Evolutionary conservation across 1,140 invertebrate species (phyloP).

Genomic region (Nasonia longicornis): DNA sequence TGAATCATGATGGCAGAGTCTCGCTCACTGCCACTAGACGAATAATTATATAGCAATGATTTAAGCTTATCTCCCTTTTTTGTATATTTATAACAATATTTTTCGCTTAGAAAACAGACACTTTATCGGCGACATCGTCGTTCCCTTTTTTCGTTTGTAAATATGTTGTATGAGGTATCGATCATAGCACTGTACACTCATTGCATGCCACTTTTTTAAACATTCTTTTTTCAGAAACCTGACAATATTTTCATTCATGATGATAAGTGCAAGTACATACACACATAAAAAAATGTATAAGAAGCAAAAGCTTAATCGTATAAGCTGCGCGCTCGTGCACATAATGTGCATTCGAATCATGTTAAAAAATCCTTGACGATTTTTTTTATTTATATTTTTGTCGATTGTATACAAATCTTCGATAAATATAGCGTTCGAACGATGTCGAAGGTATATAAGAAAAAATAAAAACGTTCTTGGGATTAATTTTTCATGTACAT

Average conservation of each 20-base stretch:
- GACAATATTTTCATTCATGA: background rate
- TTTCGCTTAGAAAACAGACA: conserved; percentile 44
- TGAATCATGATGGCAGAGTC: conserved; percentile 47
- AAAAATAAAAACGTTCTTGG: conserved; percentile 36
- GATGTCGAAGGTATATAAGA: conserved; percentile 2
- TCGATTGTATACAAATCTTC: background rate
- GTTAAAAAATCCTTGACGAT: background rate
- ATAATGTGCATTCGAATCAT: conserved; percentile 10
- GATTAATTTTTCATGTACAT: conserved; percentile 37
- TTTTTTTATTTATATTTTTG: conserved; percentile 11
- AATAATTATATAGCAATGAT: conserved; percentile 47
- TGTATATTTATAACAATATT: conserved; percentile 39
- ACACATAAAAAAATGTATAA: conserved; percentile 13
- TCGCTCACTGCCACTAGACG: conserved; percentile 58
- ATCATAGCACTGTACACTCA: conserved; percentile 14
- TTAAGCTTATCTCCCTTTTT: conserved; percentile 47
- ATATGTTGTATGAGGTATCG: conserved; percentile 42
- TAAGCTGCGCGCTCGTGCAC: background rate
- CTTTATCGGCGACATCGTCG: background rate
- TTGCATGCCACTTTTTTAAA: conserved; percentile 6
- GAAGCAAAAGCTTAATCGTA: conserved; percentile 3
- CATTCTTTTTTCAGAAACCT: background rate
- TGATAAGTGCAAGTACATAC: background rate
- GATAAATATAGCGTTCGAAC: background rate
- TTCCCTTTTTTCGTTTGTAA: conserved; percentile 38